Conservation (phyloP, 92 coral and sea anemone genomes). For the Epizoanthus ramosus region DNA sequence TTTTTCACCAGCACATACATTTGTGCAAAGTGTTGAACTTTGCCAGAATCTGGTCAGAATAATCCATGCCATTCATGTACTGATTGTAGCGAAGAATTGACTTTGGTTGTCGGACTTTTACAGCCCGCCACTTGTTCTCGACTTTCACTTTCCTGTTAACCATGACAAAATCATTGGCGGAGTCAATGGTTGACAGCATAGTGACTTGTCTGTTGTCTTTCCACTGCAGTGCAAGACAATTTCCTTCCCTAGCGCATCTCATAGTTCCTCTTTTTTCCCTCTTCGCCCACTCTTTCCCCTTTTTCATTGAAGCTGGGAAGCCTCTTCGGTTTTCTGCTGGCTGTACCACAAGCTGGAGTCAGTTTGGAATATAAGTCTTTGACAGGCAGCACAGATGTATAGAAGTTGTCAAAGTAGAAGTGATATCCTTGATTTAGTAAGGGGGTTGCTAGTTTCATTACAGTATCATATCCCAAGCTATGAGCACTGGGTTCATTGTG, state of each 20-base stretch:
- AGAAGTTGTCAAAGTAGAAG: constrained; percentile 64
- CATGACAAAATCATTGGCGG: constrained; percentile 43
- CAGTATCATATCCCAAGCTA: constrained; percentile 77
- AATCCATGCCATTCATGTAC: constrained; percentile 55
- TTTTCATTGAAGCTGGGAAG: constrained; percentile 53
- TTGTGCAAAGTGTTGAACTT: no score
- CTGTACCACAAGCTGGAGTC: constrained; percentile 56
- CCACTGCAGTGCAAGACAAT: constrained; percentile 63
- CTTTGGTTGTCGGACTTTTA: constrained; percentile 59
- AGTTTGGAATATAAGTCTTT: constrained; percentile 42
- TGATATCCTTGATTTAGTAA: constrained; percentile 68
- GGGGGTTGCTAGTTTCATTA: constrained; percentile 57
- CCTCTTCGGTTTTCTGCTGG: constrained; percentile 38
- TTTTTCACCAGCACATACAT: no score
- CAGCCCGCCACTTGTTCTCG: constrained; percentile 31
- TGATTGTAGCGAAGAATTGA: constrained; percentile 53
- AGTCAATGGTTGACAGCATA: constrained; percentile 60
- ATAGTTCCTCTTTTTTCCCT: constrained; percentile 46
- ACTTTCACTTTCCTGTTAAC: constrained; percentile 52
- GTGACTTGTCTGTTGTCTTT: constrained; percentile 60
- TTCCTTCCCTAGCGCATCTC: constrained; percentile 62
- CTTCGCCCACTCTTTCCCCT: constrained; percentile 73
- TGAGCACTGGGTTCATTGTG: constrained; percentile 32
- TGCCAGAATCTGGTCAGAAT: constrained; percentile 47
- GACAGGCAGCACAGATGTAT: constrained; percentile 56